Evolutionary conservation across 2,113 vertebrate species (phyloP).

Genomic region (Xiphophorus couchianus): DNA sequence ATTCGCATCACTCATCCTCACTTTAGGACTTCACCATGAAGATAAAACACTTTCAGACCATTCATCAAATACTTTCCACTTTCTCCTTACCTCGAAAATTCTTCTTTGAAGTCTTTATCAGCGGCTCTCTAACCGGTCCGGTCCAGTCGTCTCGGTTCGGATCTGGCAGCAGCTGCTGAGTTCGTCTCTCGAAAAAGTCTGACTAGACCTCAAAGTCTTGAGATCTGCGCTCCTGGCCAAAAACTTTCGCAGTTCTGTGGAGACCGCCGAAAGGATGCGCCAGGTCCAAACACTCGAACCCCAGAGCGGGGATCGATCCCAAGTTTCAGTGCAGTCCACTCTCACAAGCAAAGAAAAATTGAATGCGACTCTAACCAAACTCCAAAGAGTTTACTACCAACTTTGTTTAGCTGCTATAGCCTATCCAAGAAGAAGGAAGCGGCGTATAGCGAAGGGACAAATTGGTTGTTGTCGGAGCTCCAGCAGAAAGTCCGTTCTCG

Average conservation of each 20-base stretch:
- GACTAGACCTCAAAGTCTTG: conserved; percentile 63
- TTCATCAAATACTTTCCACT: background rate
- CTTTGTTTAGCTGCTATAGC: conserved; percentile 74
- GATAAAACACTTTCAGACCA: background rate
- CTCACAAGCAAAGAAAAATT: conserved; percentile 80
- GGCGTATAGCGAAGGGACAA: conserved; percentile 63
- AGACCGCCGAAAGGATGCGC: conserved; percentile 50
- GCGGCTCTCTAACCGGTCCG: conserved; percentile 58
- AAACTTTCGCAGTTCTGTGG: conserved; percentile 49
- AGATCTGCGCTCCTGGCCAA: conserved; percentile 55
- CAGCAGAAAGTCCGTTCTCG: conserved; percentile 69
- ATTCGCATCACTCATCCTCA: conserved; percentile 2
- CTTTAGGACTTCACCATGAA: background rate
- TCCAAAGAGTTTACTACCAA: conserved; percentile 89
- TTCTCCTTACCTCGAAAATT: conserved; percentile 56
- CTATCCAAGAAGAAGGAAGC: conserved; percentile 51
- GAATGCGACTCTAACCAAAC: conserved; percentile 82
- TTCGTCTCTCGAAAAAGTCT: conserved; percentile 38
- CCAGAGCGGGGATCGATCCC: conserved; percentile 64
- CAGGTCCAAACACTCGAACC: conserved; percentile 63
- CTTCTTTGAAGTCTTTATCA: conserved; percentile 41
- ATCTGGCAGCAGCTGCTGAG: conserved; percentile 62
- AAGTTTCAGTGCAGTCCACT: conserved; percentile 81
- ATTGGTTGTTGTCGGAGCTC: conserved; percentile 71
- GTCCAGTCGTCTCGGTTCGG: conserved; percentile 19